A percentile compares a stretch with the other conserved stretches of the same genome.
Evolutionary conservation across 2,113 vertebrate genomes (phyloP).

Genomic region (Phasianus colchicus): DNA sequence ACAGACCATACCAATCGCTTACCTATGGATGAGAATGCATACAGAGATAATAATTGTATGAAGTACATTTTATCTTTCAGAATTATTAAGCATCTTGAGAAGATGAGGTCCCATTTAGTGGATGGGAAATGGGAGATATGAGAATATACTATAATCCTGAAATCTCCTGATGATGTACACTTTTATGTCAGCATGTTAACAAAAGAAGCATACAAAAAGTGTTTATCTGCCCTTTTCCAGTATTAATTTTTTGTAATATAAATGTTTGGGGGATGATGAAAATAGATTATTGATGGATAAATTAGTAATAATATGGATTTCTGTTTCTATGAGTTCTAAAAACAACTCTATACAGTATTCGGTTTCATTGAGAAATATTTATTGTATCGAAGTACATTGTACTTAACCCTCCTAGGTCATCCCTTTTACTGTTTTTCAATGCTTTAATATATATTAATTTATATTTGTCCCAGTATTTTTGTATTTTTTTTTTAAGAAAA

Average conservation of each 20-base stretch:
- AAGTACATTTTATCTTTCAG: constrained; percentile 51
- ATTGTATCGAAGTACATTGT: constrained; percentile 97
- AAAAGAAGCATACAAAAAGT: constrained; percentile 79
- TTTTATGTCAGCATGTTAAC: constrained; percentile 77
- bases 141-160: constrained; percentile 66
- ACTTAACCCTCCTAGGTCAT: constrained; percentile 92
- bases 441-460: constrained; percentile 99
- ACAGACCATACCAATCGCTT: constrained; percentile 33
- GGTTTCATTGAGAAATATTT: constrained; percentile 96
- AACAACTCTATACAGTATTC: constrained; percentile 86
- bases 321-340: constrained; percentile 83
- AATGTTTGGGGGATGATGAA: constrained; percentile 82
- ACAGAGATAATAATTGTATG: background rate
- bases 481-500: constrained; percentile 93
- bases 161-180: constrained; percentile 65
- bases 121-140: constrained; percentile 43
- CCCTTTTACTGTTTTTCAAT: constrained; percentile 91
- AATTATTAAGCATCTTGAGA: constrained; percentile 47
- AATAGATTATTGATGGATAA: constrained; percentile 88
- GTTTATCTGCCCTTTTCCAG: constrained; percentile 87
- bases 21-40: constrained; percentile 32
- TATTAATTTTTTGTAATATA: constrained; percentile 92
- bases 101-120: constrained; percentile 48
- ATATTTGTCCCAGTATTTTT: constrained; percentile 99
- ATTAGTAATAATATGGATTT: constrained; percentile 89